phyloP scores from a whole-genome alignment of 1,140 invertebrate genomes.

The Epicauta chinensis region DNA sequence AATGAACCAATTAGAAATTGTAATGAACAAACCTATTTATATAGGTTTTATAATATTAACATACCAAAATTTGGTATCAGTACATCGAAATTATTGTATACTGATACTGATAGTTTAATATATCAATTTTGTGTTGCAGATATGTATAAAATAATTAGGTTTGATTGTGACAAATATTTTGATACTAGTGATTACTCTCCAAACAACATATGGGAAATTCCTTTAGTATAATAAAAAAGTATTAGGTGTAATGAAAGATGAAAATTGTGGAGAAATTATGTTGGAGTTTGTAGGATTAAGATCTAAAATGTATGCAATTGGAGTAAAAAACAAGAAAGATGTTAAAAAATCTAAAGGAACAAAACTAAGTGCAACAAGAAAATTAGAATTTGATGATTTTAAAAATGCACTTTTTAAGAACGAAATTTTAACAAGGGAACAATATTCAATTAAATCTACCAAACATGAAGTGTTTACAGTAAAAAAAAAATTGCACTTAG shows the following conservation, averaged over 20 bases:
- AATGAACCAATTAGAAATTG: constrained; percentile 32
- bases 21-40: constrained; percentile 42
- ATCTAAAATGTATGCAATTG: constrained; percentile 41
- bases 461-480: too few species aligned
- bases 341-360: too few species aligned
- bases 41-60: constrained; percentile 41
- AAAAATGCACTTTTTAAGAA: too few species aligned
- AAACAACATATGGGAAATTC: constrained; percentile 23
- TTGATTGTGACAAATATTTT: constrained; percentile 21
- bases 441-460: too few species aligned
- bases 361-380: too few species aligned
- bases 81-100: constrained; percentile 25
- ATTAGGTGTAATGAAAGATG: constrained; percentile 47
- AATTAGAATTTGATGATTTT: too few species aligned
- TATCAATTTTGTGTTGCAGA: constrained; percentile 18
- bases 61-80: constrained; percentile 19
- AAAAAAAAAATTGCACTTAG: too few species aligned
- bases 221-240: constrained; percentile 43
- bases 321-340: too few species aligned
- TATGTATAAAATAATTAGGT: constrained; percentile 24
- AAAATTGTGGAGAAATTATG: constrained; percentile 38
- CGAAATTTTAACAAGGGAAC: too few species aligned
- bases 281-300: constrained; percentile 39
- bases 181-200: too few species aligned
- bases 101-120: constrained; percentile 31